Evolutionary conservation across 2,888 invertebrate genomes (phyloP).

Genomic region (Pocota personata): DNA sequence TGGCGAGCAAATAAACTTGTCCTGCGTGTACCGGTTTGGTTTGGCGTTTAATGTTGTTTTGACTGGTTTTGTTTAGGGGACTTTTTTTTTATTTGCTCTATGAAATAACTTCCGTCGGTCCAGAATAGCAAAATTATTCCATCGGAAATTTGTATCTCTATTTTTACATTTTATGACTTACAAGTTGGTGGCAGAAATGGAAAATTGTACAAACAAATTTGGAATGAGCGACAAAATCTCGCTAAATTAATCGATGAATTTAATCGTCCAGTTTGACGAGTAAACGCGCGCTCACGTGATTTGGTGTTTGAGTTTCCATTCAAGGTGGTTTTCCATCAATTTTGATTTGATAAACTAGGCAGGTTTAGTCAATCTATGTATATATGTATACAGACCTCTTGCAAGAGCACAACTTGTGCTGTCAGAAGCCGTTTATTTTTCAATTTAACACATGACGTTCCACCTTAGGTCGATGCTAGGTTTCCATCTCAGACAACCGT

Average conservation of each 20-base stretch:
- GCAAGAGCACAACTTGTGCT: too few relatives aligned
- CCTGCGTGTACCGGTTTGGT: constrained; percentile 6
- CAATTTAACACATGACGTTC: too few relatives aligned
- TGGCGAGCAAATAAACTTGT: constrained; percentile 5
- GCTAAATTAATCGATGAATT: neutral
- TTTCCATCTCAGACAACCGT: too few relatives aligned
- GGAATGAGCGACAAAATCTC: too few relatives aligned
- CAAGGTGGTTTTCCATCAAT: neutral
- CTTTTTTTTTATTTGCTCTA: neutral
- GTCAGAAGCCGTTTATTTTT: too few relatives aligned
- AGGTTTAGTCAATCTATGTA: neutral
- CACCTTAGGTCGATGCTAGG: too few relatives aligned
- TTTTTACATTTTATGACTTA: neutral
- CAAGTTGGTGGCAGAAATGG: neutral
- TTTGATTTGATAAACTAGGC: neutral
- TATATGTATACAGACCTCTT: too few relatives aligned
- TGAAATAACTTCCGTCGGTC: neutral
- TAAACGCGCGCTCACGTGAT: neutral
- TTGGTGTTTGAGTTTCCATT: neutral
- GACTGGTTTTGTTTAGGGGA: neutral
- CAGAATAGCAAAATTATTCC: neutral
- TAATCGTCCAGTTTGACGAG: neutral
- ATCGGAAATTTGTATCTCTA: neutral
- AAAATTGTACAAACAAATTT: neutral
- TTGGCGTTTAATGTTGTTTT: constrained; percentile 10